These are phyloP conservation scores for Zaprionus kolodkinae DNA, from an alignment of 1,140 invertebrate species.

Conservation along the genomic window DNA sequence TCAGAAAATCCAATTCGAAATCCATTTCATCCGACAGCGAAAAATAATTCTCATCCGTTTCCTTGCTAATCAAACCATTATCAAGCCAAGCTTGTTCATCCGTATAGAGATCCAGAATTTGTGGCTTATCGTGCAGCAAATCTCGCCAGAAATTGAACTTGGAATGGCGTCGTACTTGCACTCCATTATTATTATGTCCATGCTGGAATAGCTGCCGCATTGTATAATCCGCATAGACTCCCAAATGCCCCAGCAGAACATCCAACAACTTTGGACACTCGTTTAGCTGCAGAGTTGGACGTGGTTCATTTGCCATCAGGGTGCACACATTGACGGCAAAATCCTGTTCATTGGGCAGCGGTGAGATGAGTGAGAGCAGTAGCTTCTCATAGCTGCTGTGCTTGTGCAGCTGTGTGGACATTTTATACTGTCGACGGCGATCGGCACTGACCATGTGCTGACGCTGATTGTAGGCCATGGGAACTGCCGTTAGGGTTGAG, in stretches of 20 bases:
- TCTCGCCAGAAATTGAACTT: conserved; percentile 91
- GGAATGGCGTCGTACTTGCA: conserved; percentile 88
- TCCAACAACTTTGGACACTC: conserved; percentile 94
- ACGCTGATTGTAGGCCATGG: conserved; percentile 92
- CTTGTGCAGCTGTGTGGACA: conserved; percentile 87
- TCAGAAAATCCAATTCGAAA: conserved; percentile 86
- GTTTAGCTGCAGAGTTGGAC: conserved; percentile 92
- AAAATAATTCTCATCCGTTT: conserved; percentile 23
- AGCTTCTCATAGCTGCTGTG: conserved; percentile 94
- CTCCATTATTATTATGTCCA: conserved; percentile 85
- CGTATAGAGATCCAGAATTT: conserved; percentile 89
- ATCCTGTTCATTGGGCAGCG: conserved; percentile 99
- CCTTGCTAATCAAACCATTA: conserved; percentile 66
- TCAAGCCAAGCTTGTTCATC: conserved; percentile 85
- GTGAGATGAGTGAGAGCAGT: conserved; percentile 94
- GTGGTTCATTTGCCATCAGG: conserved; percentile 96
- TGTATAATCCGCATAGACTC: conserved; percentile 93
- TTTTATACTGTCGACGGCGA: conserved; percentile 76
- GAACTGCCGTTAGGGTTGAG: conserved; percentile 89
- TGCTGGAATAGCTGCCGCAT: conserved; percentile 90
- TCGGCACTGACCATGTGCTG: conserved; percentile 92
- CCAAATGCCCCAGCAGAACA: conserved; percentile 95
- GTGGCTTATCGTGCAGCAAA: conserved; percentile 86
- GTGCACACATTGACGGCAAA: conserved; percentile 99
- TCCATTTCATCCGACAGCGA: conserved; percentile 75